Evolutionary conservation across 2,113 vertebrate genomes (phyloP).

Genomic region (Manacus vitellinus): DNA sequence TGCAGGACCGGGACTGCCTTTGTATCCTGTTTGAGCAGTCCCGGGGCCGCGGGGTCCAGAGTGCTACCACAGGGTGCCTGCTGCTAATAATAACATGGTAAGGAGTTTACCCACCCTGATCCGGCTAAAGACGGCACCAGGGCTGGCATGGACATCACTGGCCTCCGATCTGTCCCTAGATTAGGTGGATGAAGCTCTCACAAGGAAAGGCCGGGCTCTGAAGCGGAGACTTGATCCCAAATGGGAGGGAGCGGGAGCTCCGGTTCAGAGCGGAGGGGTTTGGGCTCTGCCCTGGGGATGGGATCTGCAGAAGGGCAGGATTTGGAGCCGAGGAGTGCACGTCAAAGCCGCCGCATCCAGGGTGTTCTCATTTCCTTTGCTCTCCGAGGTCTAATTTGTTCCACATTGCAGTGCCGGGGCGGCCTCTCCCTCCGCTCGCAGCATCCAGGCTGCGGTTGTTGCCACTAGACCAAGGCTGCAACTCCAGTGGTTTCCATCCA

Average conservation of each 20-base stretch:
- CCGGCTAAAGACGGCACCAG: neutral
- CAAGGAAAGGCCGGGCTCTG: neutral
- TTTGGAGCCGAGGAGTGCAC: neutral
- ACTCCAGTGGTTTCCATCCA: constrained; percentile 29
- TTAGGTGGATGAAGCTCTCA: neutral
- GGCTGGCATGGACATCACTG: neutral
- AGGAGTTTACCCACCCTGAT: constrained; percentile 46
- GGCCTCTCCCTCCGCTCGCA: constrained; percentile 37
- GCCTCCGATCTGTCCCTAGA: neutral
- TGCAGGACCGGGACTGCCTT: neutral
- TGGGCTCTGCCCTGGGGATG: neutral
- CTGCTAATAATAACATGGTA: constrained; percentile 51
- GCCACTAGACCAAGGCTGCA: neutral
- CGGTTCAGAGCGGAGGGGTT: neutral
- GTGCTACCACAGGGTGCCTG: neutral
- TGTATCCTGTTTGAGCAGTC: neutral
- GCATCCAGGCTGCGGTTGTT: neutral
- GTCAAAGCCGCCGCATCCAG: neutral
- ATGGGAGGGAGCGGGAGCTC: neutral
- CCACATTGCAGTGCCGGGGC: constrained; percentile 56
- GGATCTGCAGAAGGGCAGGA: neutral
- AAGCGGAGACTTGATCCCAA: neutral
- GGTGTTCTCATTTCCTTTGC: constrained; percentile 45
- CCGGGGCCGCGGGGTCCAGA: neutral
- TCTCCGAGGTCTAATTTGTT: constrained; percentile 66